phyloP scores from a whole-genome alignment of 2,113 vertebrate genomes.

The Mandrillus leucophaeus region DNA sequence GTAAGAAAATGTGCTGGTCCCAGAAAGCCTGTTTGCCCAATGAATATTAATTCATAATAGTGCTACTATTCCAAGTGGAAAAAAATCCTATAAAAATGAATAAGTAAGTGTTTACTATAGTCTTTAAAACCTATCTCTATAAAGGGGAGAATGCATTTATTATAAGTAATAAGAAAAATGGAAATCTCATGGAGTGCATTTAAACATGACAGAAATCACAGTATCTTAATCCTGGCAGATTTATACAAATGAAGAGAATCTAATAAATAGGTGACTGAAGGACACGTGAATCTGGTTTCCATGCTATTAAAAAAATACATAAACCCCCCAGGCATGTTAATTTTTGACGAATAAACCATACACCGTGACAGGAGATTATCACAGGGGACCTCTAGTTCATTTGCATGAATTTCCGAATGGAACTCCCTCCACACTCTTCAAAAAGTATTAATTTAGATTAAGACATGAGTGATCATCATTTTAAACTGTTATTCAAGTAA shows the following conservation, averaged over 20 bases:
- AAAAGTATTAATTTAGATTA: constrained; percentile 67
- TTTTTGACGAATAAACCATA: constrained; percentile 73
- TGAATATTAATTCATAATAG: not conserved
- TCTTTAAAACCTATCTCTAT: constrained; percentile 1
- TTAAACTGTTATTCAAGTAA: constrained; percentile 42
- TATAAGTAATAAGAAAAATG: constrained; percentile 60
- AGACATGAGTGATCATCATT: constrained; percentile 59
- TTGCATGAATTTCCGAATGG: constrained; percentile 60
- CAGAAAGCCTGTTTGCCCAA: not conserved
- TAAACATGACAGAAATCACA: constrained; percentile 51
- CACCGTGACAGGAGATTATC: constrained; percentile 51
- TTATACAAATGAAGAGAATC: constrained; percentile 63
- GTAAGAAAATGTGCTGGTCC: not conserved
- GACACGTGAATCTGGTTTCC: constrained; percentile 64
- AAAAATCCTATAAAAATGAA: not conserved
- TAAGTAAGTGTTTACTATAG: not conserved
- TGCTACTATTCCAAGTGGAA: not conserved
- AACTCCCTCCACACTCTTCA: constrained; percentile 61
- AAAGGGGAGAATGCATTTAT: not conserved
- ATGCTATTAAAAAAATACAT: not conserved
- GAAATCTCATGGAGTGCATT: constrained; percentile 47
- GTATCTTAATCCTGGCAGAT: constrained; percentile 63
- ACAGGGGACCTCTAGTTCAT: constrained; percentile 50
- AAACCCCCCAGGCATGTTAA: constrained; percentile 67
- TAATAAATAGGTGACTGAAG: constrained; percentile 62